Evolutionary conservation across 37 sponge, comb jelly and placozoan genomes (phyloP), one percentile per base, ranked within the genome.

Genomic region (Eunapius fragilis): DNA sequence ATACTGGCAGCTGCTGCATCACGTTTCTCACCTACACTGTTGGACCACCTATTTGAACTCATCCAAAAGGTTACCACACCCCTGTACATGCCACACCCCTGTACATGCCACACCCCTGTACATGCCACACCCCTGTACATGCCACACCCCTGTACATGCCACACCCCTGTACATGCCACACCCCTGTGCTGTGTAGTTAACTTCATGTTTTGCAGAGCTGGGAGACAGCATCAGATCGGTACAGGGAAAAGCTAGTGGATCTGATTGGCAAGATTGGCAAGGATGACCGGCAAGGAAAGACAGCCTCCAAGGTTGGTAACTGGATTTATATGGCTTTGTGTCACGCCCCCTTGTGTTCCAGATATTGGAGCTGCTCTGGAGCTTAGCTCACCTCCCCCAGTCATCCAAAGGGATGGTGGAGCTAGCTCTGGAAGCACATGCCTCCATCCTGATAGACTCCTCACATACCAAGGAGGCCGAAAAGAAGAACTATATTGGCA

Each of bases 311-410:
- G 89, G 95, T 91, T 71, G 14, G 25, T 33, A 2, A 11, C 58
- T 19, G 58, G 58, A 58, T 1, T 17, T 0, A 58, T n/a, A n/a
- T n/a, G n/a, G n/a, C n/a, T n/a, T n/a, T n/a, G n/a, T n/a, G n/a
- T 76, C 23, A 35, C 68, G 25, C 35, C 73, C 77, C 25, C 10
- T 19, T 11, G 12, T 36, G 11, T 37, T 36, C 2, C 67, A 94
- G 94, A 90, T 96, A 30, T 77, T 96, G 77, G 96, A 96, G 67
- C 58, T 96, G 87, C 89, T 96, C 22, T 96, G 96, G 96, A 45
- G 70, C 34, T 85, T 96, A 71, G 91, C 96, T 2, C 96, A 96
- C 83, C 77, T 89, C 25, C 94, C 89, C 27, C 89, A 88, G 80
- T 82, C 94, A 48, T 85, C 91, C 36, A 71, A 82, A 3, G 96